phyloP scores from a whole-genome alignment of 2,888 invertebrate genomes.

The Schizaphis graminum region DNA sequence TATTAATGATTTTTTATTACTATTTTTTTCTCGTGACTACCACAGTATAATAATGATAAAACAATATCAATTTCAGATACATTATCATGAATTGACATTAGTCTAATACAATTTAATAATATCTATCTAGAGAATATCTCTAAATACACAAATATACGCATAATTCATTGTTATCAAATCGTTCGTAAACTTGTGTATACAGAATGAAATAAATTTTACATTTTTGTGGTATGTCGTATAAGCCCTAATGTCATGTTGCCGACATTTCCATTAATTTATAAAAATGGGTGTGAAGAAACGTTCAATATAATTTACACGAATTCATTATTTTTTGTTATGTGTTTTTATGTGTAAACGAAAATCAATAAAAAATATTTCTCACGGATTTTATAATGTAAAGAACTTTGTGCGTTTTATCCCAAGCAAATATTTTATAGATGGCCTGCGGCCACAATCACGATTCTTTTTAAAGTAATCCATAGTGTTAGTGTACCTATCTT shows the following conservation, averaged over 20 bases:
- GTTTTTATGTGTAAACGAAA: background rate
- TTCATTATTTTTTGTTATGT: background rate
- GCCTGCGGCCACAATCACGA: background rate
- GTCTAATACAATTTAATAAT: background rate
- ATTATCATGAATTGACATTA: background rate
- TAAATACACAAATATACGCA: background rate
- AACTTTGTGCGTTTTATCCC: background rate
- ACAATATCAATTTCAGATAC: background rate
- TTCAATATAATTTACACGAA: background rate
- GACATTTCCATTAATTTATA: slow-evolving; percentile 17
- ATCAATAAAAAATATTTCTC: slow-evolving; percentile 6
- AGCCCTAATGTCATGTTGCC: background rate
- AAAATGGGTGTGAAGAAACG: background rate
- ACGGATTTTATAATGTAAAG: background rate
- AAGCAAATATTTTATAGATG: background rate
- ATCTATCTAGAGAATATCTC: too few relatives aligned
- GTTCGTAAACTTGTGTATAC: background rate
- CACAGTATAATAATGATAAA: background rate
- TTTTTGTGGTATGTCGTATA: background rate
- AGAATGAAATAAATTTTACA: background rate
- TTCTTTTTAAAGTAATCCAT: background rate
- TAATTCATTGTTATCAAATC: background rate
- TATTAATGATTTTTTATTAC: background rate
- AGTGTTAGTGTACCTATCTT: background rate
- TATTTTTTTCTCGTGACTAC: background rate